Percentiles rank a stretch among this genome's conserved stretches.
Conservation (phyloP, 2,113 vertebrate species). For the Plotosus lineatus region DNA sequence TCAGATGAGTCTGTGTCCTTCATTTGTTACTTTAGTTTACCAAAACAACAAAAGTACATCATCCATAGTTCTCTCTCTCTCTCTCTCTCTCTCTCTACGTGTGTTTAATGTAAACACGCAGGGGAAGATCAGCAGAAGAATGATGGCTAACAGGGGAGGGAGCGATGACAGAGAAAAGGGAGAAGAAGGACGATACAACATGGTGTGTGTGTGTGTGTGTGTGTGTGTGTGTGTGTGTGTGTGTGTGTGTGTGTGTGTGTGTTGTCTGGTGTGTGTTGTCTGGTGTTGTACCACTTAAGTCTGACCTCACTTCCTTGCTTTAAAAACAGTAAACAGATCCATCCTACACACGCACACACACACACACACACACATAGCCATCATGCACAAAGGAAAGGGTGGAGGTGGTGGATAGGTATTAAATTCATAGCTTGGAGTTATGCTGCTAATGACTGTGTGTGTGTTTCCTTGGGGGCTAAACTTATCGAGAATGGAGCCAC, state of each 20-base stretch:
- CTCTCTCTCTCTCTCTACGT: too few species aligned
- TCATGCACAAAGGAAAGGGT: constrained; percentile 9
- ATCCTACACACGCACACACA: constrained; percentile 18
- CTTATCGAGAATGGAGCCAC: background rate
- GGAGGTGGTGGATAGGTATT: background rate
- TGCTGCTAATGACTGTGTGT: background rate
- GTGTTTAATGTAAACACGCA: constrained; percentile 55
- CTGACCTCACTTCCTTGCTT: constrained; percentile 33
- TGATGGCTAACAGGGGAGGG: constrained; percentile 37
- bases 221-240: constrained; percentile 34
- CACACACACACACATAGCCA: constrained; percentile 21
- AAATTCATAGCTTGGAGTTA: constrained; percentile 9
- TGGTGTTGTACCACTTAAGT: background rate
- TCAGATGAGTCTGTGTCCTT: background rate
- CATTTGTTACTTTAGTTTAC: constrained; percentile 21
- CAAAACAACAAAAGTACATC: background rate
- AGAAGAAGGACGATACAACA: constrained; percentile 17
- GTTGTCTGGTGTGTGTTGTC: background rate
- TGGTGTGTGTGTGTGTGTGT: constrained; percentile 30
- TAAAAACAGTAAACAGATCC: constrained; percentile 39
- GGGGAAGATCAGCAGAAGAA: constrained; percentile 35
- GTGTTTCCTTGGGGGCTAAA: background rate
- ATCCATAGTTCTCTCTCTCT: too few species aligned
- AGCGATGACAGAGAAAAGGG: constrained; percentile 37
- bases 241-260: background rate